Conservation (phyloP, 2,888 invertebrate species). For the Sussaba pulchella region DNA sequence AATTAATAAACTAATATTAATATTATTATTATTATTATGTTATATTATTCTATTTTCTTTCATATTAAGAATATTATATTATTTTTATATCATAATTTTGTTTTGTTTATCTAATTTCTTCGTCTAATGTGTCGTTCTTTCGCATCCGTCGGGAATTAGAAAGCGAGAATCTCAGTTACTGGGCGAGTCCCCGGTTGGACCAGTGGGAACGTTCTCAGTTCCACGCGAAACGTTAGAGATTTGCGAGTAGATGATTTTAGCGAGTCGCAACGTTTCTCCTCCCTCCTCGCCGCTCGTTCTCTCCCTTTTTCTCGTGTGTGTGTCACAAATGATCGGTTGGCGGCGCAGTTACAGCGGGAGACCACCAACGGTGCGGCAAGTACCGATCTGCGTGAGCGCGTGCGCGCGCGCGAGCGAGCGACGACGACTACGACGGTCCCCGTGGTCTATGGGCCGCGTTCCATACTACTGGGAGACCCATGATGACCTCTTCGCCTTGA, state of each 20-base stretch:
- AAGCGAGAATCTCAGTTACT: slow-evolving; percentile 14
- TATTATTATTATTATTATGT: too few species aligned
- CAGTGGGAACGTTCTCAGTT: slow-evolving; percentile 30
- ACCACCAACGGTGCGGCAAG: slow-evolving; percentile 75
- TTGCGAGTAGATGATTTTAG: slow-evolving; percentile 67
- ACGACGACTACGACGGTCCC: slow-evolving; percentile 58
- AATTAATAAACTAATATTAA: too few species aligned
- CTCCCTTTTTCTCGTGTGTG: slow-evolving; percentile 36
- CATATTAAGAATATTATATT: too few species aligned
- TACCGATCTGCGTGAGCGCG: slow-evolving; percentile 53
- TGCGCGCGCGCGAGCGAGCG: slow-evolving; percentile 65
- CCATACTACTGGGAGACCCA: slow-evolving; percentile 68
- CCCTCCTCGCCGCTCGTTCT: neutral
- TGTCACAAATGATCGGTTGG: slow-evolving; percentile 59
- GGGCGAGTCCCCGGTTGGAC: neutral
- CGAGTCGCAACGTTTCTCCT: slow-evolving; percentile 50
- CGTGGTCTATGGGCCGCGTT: slow-evolving; percentile 61
- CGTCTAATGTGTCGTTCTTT: neutral
- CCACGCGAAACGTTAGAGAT: slow-evolving; percentile 33
- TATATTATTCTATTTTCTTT: too few species aligned
- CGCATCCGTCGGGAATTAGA: slow-evolving; percentile 26
- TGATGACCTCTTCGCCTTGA: slow-evolving; percentile 75
- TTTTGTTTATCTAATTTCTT: neutral
- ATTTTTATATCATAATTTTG: too few species aligned
- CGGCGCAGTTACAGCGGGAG: slow-evolving; percentile 65